Conservation (phyloP, 2,113 vertebrate genomes). For the Prietella phreatophila region DNA sequence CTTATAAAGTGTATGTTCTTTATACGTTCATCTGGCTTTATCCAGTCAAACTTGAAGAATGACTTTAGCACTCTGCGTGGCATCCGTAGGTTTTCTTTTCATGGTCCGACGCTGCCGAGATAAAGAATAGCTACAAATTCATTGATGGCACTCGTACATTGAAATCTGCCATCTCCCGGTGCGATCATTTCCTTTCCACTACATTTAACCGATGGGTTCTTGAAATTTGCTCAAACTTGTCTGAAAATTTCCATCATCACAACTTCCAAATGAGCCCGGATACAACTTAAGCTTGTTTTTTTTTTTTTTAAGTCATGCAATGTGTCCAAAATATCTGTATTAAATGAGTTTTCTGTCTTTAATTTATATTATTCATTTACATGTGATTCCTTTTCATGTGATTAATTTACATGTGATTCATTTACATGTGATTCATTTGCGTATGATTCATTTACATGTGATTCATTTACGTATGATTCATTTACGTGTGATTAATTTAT, state of each 20-base stretch:
- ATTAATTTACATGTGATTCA: too few species aligned
- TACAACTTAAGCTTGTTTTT: background rate
- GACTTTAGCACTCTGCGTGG: background rate
- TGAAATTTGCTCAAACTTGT: background rate
- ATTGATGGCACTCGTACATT: background rate
- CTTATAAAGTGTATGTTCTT: background rate
- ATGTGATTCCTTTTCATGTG: too few species aligned
- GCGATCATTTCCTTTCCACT: constrained; percentile 10
- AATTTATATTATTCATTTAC: too few species aligned
- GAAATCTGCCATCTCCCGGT: background rate
- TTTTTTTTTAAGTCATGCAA: background rate
- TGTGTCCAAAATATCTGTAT: background rate
- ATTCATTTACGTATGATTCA: too few species aligned
- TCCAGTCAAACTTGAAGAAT: constrained; percentile 4
- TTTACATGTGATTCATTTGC: too few species aligned
- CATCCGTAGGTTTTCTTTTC: background rate
- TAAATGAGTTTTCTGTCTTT: background rate
- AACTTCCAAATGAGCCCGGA: background rate
- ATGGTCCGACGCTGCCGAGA: background rate
- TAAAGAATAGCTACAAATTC: constrained; percentile 9
- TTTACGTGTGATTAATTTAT: too few species aligned
- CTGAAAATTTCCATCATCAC: background rate
- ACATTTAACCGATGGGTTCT: background rate
- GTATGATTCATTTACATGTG: too few species aligned
- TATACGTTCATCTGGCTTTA: background rate